Evolutionary conservation across 2,888 invertebrate species (phyloP), one percentile per base, ranked within the genome.

Genomic region (Rhogogaster chlorosoma): DNA sequence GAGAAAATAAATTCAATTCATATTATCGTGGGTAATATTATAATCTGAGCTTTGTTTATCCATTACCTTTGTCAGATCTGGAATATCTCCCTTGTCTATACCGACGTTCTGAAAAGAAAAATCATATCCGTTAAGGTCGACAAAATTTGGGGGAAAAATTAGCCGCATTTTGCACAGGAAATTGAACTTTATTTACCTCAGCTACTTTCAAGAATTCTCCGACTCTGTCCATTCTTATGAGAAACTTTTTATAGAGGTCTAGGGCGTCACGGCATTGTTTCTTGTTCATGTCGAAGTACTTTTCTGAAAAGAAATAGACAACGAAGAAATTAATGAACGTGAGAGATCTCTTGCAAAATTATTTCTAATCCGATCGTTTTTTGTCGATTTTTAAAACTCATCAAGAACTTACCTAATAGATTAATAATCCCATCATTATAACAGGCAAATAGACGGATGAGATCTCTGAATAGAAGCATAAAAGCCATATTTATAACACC

Each of bases 371-470:
- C 15, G 26, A 73, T 1, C 2, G 10, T 18, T 18, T 18, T 18
- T 38, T 9, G 38, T n/a, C 3, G 26, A 38, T 42, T 73, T 42
- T 15, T 10, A 10, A 38, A 26, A 5, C 26, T 12, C 3, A 26
- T 57, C 12, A 64, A 7, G 45, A 42, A 87, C 91, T 93, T 93
- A 96, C 96, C 96, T 94, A 99, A 95, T 89, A 99, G 96, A 95
- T 99, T 99, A 91, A 99, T 99, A 91, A 99, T 98, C 89, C 99
- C 99, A 94, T 99, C 99, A 94, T 99, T 99, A 95, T 99, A 99
- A 94, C 99, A 99, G 86, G 99, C 99, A 95, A 99, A 99, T 89
- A 99, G 95, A 88, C 99, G 96, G 93, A 99, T 99, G 93, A 99
- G 96, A 96, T 99, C 99, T 94, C 99, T 96, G 95, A 99, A 99